Conservation (phyloP, 2,888 invertebrate genomes). For the Sphaerophoria taeniata region DNA sequence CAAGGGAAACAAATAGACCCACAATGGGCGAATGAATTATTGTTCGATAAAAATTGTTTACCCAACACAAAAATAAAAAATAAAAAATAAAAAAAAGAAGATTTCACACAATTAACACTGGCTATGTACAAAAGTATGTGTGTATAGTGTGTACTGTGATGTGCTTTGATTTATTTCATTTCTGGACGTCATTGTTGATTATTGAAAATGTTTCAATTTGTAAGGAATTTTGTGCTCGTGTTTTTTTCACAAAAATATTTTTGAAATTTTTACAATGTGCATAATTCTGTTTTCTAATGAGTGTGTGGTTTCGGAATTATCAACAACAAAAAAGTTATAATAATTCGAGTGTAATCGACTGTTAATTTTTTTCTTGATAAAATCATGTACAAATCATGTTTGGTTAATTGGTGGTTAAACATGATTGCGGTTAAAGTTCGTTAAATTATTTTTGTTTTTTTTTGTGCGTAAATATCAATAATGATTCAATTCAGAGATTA, state of each 20-base stretch:
- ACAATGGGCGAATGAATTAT: conserved; percentile 32
- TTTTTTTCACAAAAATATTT: conserved; percentile 2
- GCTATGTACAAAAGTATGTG: no score
- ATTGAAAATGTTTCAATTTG: not conserved
- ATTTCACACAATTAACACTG: not conserved
- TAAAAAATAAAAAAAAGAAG: not conserved
- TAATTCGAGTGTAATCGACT: not conserved
- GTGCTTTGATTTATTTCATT: not conserved
- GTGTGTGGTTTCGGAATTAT: conserved; percentile 18
- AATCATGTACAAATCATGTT: not conserved
- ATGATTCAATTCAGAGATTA: not conserved
- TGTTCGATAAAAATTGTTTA: not conserved
- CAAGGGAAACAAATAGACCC: conserved; percentile 41
- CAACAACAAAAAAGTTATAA: not conserved
- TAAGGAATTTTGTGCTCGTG: not conserved
- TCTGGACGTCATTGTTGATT: not conserved
- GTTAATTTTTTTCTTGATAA: no score
- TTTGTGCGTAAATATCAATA: not conserved
- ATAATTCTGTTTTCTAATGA: conserved; percentile 22
- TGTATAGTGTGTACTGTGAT: no score
- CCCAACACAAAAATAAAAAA: not conserved
- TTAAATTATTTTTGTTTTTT: not conserved
- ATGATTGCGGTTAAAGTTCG: conserved; percentile 10
- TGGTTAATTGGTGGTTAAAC: not conserved
- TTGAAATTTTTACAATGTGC: conserved; percentile 7